Conservation (phyloP, 2,888 invertebrate species). For the Calliphora vomitoria region DNA sequence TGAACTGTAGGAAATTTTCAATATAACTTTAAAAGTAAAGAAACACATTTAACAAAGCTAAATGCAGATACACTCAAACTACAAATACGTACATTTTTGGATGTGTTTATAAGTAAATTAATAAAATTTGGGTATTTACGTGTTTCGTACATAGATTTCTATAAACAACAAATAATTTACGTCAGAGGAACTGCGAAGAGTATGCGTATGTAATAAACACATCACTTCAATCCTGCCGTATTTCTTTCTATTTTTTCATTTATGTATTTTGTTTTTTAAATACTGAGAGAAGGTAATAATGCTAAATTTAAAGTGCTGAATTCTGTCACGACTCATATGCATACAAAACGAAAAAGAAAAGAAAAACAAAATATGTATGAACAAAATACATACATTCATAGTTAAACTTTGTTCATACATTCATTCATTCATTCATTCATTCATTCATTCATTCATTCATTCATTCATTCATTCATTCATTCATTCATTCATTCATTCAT, state of each 20-base stretch:
- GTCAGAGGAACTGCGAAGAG: neutral
- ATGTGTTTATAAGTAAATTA: neutral
- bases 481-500: no score
- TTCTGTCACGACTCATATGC: constrained; percentile 26
- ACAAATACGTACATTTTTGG: neutral
- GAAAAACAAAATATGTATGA: neutral
- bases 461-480: no score
- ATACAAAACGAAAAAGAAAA: constrained; percentile 1
- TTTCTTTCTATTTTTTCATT: neutral
- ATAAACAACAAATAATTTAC: neutral
- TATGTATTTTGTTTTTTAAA: neutral
- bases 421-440: no score
- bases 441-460: no score
- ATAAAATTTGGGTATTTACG: constrained; percentile 22
- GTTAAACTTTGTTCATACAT: constrained; percentile 13
- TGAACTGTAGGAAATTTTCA: constrained; percentile 13
- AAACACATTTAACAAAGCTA: neutral
- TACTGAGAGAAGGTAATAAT: neutral
- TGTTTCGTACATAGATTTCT: neutral
- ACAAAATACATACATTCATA: no score
- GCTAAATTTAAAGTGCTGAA: neutral
- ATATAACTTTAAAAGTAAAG: constrained; percentile 1
- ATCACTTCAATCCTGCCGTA: neutral
- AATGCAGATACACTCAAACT: neutral
- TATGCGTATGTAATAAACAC: neutral